Conservation (phyloP, 2,888 invertebrate genomes). For the Caenorhabditis sp. region DNA sequence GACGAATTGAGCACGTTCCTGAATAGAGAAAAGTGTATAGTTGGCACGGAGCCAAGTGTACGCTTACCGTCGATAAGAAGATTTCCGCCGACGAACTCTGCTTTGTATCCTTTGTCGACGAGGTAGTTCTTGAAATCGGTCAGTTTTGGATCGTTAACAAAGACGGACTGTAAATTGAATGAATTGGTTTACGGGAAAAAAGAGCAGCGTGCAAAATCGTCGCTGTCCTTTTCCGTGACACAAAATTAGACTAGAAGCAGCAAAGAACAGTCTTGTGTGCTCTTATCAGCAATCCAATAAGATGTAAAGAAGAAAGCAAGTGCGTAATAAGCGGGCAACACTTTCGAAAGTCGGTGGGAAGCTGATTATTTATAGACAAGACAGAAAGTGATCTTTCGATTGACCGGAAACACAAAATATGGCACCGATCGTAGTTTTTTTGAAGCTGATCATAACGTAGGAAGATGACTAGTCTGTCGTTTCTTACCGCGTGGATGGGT, state of each 20-base stretch:
- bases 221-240: not conserved
- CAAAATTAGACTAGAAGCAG: constrained; percentile 4
- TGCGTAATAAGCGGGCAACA: constrained; percentile 2
- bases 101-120: constrained; percentile 77
- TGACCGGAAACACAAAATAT: not conserved
- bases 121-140: constrained; percentile 89
- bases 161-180: constrained; percentile 84
- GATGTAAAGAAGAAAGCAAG: not conserved
- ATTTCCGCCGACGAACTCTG: constrained; percentile 91
- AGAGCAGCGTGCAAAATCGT: not conserved
- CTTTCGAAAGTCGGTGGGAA: constrained; percentile 7
- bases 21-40: constrained; percentile 10
- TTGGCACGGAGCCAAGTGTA: constrained; percentile 21
- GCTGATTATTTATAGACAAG: constrained; percentile 18
- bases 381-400: too few relatives aligned
- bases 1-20: constrained; percentile 90
- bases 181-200: not conserved
- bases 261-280: constrained; percentile 23
- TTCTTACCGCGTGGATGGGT: constrained; percentile 81
- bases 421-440: too few relatives aligned
- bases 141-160: constrained; percentile 93
- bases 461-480: too few relatives aligned
- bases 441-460: constrained; percentile 7
- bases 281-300: constrained; percentile 4
- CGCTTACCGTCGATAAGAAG: constrained; percentile 89